phyloP scores from a whole-genome alignment of 2,888 invertebrate species.

The Toxonevra muliebris region DNA sequence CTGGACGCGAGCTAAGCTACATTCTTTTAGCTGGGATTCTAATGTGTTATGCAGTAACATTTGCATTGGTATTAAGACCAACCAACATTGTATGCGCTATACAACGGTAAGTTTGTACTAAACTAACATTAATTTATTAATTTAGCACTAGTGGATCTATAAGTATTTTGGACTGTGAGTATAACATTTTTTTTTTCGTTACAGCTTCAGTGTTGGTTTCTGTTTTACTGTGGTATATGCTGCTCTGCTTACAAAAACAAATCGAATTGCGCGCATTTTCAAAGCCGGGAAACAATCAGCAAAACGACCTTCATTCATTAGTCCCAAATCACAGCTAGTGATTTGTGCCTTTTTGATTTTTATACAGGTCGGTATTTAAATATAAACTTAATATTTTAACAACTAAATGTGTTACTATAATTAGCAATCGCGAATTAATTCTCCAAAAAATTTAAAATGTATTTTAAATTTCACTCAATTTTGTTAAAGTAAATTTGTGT shows the following conservation, averaged over 20 bases:
- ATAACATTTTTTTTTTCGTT: background rate
- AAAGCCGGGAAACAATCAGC: constrained; percentile 97
- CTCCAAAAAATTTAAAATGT: too few relatives aligned
- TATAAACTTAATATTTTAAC: too few relatives aligned
- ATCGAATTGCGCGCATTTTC: constrained; percentile 94
- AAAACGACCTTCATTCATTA: constrained; percentile 92
- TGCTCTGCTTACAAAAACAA: constrained; percentile 95
- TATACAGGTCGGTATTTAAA: constrained; percentile 78
- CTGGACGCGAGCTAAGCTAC: constrained; percentile 89
- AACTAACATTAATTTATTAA: too few relatives aligned
- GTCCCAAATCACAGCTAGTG: constrained; percentile 87
- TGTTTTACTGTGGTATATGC: constrained; percentile 98
- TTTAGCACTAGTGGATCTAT: too few relatives aligned
- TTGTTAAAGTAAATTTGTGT: background rate
- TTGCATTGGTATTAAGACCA: constrained; percentile 86
- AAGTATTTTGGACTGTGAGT: background rate
- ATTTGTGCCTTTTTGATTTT: constrained; percentile 88
- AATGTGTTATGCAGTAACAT: constrained; percentile 92
- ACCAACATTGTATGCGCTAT: constrained; percentile 89
- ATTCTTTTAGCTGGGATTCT: constrained; percentile 89
- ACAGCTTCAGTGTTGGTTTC: constrained; percentile 88
- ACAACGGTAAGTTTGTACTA: constrained; percentile 78
- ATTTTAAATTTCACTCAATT: too few relatives aligned
- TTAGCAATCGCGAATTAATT: too few relatives aligned
- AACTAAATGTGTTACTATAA: too few relatives aligned